phyloP scores from a whole-genome alignment of 2,888 invertebrate genomes.

The Scaptomyza tumidula region DNA sequence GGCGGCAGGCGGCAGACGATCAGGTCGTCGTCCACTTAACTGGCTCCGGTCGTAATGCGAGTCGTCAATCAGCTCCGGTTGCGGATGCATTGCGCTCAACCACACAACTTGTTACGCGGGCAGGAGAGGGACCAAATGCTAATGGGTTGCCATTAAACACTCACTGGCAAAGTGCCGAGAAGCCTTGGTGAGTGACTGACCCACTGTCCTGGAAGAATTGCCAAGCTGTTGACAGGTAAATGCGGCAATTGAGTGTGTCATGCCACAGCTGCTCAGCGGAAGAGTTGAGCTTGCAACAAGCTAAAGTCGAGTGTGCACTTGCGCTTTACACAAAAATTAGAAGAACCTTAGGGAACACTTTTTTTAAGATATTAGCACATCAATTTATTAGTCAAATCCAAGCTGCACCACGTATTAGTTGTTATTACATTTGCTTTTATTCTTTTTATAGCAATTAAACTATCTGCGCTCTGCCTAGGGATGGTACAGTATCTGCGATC shows the following conservation, averaged over 20 bases:
- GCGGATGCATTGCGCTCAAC: conserved; percentile 90
- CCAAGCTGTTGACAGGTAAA: conserved; percentile 71
- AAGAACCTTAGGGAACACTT: too few relatives aligned
- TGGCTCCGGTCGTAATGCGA: conserved; percentile 69
- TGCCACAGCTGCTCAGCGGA: conserved; percentile 46
- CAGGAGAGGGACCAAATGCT: conserved; percentile 52
- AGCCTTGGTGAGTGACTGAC: conserved; percentile 30
- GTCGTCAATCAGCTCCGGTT: conserved; percentile 83
- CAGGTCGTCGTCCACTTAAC: conserved; percentile 61
- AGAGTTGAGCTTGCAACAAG: neutral
- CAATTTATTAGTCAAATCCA: too few relatives aligned
- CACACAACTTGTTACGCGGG: conserved; percentile 57
- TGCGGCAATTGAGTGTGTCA: conserved; percentile 63
- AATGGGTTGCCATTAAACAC: conserved; percentile 65
- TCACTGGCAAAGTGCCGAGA: conserved; percentile 76
- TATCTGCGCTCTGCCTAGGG: neutral
- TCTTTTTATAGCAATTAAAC: too few relatives aligned
- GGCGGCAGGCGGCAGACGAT: conserved; percentile 1
- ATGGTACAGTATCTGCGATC: neutral
- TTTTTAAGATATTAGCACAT: too few relatives aligned
- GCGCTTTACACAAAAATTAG: neutral
- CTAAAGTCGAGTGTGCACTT: neutral
- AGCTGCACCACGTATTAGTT: too few relatives aligned
- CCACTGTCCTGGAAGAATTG: conserved; percentile 31
- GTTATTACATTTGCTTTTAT: too few relatives aligned